These are phyloP conservation scores for Homalodisca vitripennis DNA, from an alignment of 1,140 invertebrate species.

Conservation along the genomic window DNA sequence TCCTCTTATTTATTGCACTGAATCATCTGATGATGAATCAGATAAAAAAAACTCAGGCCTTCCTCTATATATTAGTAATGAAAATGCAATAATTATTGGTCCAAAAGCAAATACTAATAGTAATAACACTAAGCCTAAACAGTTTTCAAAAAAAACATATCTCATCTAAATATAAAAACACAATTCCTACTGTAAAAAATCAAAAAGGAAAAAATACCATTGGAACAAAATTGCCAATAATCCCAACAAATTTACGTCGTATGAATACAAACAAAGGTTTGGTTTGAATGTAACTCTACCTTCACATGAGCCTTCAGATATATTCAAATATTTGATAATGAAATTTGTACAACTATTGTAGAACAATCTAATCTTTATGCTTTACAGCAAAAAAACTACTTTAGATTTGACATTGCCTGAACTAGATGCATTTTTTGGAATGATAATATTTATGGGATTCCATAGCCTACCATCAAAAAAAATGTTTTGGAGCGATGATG, in stretches of 20 bases:
- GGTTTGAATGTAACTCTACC: slow-evolving; percentile 19
- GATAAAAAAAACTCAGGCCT: background rate
- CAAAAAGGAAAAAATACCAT: background rate
- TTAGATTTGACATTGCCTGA: slow-evolving; percentile 32
- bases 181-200: background rate
- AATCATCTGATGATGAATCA: background rate
- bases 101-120: too few species aligned
- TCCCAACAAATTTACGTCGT: background rate
- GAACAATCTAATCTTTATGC: slow-evolving; percentile 35
- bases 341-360: slow-evolving; percentile 30
- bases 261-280: background rate
- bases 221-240: background rate
- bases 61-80: background rate
- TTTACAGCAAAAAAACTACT: slow-evolving; percentile 20
- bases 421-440: slow-evolving; percentile 33
- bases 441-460: slow-evolving; percentile 37
- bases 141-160: too few species aligned
- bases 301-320: slow-evolving; percentile 1
- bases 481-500: slow-evolving; percentile 34
- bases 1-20: background rate
- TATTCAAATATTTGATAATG: background rate
- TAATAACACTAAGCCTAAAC: too few species aligned
- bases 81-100: too few species aligned
- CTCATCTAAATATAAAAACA: background rate
- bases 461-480: slow-evolving; percentile 29